Percentiles rank a stretch among this genome's conserved stretches.
Evolutionary conservation across 1,140 invertebrate species (phyloP).

Genomic region (Macrotrachela quadricornifera): DNA sequence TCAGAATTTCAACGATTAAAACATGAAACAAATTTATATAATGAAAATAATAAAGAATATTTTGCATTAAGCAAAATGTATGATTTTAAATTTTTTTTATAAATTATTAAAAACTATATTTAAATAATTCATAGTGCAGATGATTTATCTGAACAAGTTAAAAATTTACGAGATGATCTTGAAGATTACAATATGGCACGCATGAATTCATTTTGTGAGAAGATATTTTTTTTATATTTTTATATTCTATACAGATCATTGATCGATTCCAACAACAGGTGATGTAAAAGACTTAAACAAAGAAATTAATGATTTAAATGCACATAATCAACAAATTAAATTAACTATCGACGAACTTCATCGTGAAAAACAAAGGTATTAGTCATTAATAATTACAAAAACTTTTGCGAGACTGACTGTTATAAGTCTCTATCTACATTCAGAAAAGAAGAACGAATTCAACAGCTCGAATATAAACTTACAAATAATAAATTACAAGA

Average conservation of each 20-base stretch:
- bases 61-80: neutral
- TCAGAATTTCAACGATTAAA: constrained; percentile 7
- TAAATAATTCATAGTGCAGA: constrained; percentile 1
- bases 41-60: constrained; percentile 7
- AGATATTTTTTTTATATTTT: too few relatives aligned
- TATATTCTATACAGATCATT: neutral
- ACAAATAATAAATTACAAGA: constrained; percentile 1
- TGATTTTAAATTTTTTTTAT: neutral
- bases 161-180: neutral
- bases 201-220: too few relatives aligned
- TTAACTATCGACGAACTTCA: neutral
- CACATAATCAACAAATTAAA: constrained; percentile 5
- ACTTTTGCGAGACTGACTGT: too few relatives aligned
- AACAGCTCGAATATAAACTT: neutral
- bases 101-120: neutral
- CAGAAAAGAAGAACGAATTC: constrained; percentile 2
- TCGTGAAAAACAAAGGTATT: constrained; percentile 6
- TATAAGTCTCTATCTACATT: neutral
- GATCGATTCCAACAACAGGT: neutral
- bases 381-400: too few relatives aligned
- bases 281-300: constrained; percentile 1
- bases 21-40: neutral
- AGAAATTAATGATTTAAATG: constrained; percentile 3
- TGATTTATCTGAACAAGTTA: constrained; percentile 4
- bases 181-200: constrained; percentile 5